Percentiles rank a stretch among this genome's conserved stretches.
These are phyloP conservation scores for Myotis findleyi DNA, from an alignment of 2,797 vertebrate species.

Conservation along the genomic window DNA sequence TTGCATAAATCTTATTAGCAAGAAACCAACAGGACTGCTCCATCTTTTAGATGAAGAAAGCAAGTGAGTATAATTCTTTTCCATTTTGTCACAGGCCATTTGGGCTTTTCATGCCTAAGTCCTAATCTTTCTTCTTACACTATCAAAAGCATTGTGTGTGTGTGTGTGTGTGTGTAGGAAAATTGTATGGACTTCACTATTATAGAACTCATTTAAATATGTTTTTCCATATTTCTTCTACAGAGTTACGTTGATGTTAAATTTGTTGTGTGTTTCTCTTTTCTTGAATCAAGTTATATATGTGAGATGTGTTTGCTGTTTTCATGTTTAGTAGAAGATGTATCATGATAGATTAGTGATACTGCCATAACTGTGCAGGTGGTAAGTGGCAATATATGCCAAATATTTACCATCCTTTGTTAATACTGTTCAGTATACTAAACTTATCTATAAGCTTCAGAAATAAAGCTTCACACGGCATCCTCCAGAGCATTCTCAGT, in stretches of 20 bases:
- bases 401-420: not conserved
- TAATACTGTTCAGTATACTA: not conserved
- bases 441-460: not conserved
- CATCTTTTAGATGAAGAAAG: conserved; percentile 99
- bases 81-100: not conserved
- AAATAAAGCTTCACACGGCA: not conserved
- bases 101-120: conserved; percentile 24
- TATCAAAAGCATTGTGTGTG: not conserved
- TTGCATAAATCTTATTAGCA: conserved; percentile 98
- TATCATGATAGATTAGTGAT: conserved; percentile 8
- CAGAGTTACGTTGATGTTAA: not conserved
- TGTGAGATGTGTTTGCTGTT: conserved; percentile 10
- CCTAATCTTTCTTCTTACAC: conserved; percentile 1
- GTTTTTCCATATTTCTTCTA: not conserved
- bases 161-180: not conserved
- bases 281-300: conserved; percentile 44
- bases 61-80: conserved; percentile 92
- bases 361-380: not conserved
- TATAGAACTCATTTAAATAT: not conserved
- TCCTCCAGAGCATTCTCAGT: not conserved
- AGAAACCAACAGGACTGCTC: conserved; percentile 97
- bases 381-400: not conserved
- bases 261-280: conserved; percentile 12
- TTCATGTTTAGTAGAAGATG: not conserved
- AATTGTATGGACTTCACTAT: not conserved